Base-by-base conservation (phyloP, 1,140 invertebrate species). In the Zelostemma sp. region DNA sequence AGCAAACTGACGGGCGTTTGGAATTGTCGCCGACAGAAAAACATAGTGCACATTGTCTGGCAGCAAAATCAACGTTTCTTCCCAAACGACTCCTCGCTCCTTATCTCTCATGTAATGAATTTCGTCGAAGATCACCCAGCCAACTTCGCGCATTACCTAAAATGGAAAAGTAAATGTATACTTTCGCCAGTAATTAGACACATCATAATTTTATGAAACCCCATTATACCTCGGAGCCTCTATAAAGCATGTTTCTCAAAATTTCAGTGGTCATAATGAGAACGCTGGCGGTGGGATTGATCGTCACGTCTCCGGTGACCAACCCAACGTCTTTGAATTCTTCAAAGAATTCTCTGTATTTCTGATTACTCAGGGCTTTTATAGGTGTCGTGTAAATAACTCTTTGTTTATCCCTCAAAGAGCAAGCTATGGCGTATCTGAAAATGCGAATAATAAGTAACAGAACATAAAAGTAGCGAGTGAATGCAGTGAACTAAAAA, bases 241-340 rank as follows among this genome's bases (percentile, higher is more conserved):
- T 88, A 78, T 99, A 99, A 15, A 99, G 86, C 98, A 99, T 99
- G 77, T 97, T 98, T 68, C 98, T 87, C 51, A 99, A 87, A 90
- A 99, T 99, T 91, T 99, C 98, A 21, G 98, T 99, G 1, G 98
- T 99, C 98, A 99, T 99, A 64, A 99, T 98, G 19, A 99, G 88
- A 85, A 97, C 97, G 70, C 95, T 97, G 11, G 98, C 98, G 25
- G 93, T 93, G 14, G 97, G 97, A 88, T 99, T 99, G 31, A 99
- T 99, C 2, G 98, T 99, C 2, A 99, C 97, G 89, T 99, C 98
- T 38, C 98, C 98, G 53, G 98, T 99, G 67, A 99, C 92, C 6
- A 99, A 86, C 49, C 98, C 98, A 18, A 99, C 98, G 87, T 99
- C 98, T 82, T 92, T 90, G 78, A 99, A 99, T 81, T 99, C 97